Percentiles rank a stretch among this genome's conserved stretches.
phyloP scores from a whole-genome alignment of 2,113 vertebrate genomes.

The Opisthocomus hoazin region DNA sequence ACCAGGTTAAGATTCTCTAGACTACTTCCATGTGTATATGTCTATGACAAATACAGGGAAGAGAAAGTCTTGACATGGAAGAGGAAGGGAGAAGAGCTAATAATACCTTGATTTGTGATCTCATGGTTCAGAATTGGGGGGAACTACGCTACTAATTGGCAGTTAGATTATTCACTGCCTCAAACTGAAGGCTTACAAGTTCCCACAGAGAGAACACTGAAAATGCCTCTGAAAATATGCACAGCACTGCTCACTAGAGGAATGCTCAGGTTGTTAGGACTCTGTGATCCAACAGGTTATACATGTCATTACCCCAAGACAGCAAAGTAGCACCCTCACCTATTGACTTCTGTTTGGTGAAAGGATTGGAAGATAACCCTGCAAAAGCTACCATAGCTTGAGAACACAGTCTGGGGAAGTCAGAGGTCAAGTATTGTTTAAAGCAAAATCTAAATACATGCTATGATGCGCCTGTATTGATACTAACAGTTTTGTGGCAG shows the following conservation, averaged over 20 bases:
- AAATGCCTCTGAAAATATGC: background rate
- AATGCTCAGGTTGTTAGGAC: background rate
- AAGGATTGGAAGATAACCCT: background rate
- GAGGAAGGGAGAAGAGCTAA: background rate
- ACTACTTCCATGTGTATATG: rapidly evolving
- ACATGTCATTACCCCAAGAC: background rate
- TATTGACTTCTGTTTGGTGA: background rate
- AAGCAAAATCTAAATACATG: background rate
- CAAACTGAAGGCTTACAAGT: background rate
- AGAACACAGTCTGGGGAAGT: background rate
- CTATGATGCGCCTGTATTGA: background rate
- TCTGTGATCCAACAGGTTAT: background rate
- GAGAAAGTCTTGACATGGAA: background rate
- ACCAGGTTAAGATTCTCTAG: background rate
- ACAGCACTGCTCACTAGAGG: background rate
- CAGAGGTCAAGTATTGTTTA: background rate
- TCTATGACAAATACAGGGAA: background rate
- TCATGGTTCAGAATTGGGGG: background rate
- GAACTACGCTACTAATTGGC: background rate
- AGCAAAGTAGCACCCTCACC: background rate
- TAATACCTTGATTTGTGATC: background rate
- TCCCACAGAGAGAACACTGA: background rate
- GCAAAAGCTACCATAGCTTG: background rate
- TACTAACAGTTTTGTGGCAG: background rate
- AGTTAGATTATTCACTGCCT: background rate